Base-by-base conservation (phyloP, 2,888 invertebrate genomes). In the Pachymerium ferrugineum region DNA sequence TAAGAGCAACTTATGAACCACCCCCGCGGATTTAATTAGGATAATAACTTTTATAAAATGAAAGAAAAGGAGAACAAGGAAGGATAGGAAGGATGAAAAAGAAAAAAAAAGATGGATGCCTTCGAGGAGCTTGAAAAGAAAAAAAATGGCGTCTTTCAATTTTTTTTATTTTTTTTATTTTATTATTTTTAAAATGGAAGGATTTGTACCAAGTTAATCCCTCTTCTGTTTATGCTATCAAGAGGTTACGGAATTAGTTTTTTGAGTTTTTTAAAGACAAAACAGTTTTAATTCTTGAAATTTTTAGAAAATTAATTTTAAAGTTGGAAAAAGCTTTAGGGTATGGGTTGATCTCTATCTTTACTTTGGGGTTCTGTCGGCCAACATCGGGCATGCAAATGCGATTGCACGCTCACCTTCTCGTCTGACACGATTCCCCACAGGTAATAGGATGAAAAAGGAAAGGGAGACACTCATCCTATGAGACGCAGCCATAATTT, bases 391-490 rank as follows among this genome's bases (percentile, higher is more conserved):
- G 47, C 47, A 54, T 54, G 47, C 47, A 54, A 54, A 54, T 54
- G 19, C 47, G 47, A 54, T 54, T 54, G 47, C 47, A 54, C 16
- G 47, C n/a, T n/a, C n/a, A n/a, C n/a, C n/a, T n/a, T n/a, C n/a
- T n/a, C n/a, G n/a, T n/a, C n/a, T n/a, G n/a, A n/a, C n/a, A n/a
- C n/a, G 47, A 54, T 54, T 22, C 47, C 47, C 47, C 47, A 54
- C 47, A 54, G 47, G 47, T 54, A 54, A 54, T 54, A 54, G 47
- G 47, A 54, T 54, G 47, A 54, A 54, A 54, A 54, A 22, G n/a
- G n/a, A n/a, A 54, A 1, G 47, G 22, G 47, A 54, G 47, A 54
- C 47, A 54, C 47, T 16, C 14, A 54, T 54, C 47, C 47, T 54
- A 54, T 54, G 47, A 54, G 47, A 54, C 47, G 47, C 47, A 22